phyloP scores from a whole-genome alignment of 1,140 invertebrate genomes.

The Ectropis grisescens region DNA sequence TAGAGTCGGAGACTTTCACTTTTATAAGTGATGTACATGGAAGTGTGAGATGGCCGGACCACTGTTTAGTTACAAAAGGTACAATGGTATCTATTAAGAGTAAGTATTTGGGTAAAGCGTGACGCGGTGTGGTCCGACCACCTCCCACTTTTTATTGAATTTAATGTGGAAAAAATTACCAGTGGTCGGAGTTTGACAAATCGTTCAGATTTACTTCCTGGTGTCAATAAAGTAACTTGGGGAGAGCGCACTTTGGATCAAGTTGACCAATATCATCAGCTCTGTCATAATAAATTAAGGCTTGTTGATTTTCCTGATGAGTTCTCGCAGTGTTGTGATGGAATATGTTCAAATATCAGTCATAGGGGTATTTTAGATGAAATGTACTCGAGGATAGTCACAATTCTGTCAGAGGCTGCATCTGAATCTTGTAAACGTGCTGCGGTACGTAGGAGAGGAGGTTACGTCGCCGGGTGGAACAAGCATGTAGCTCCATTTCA shows the following conservation, averaged over 20 bases:
- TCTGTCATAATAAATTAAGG: conserved; percentile 5
- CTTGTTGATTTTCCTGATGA: conserved; percentile 6
- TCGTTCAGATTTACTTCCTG: too few relatives aligned
- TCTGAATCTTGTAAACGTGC: neutral
- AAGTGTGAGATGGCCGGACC: conserved; percentile 5
- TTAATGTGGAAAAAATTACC: neutral
- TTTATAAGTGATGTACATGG: conserved; percentile 4
- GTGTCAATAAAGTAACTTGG: conserved; percentile 5
- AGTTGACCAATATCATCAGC: conserved; percentile 4
- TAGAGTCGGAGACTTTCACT: conserved; percentile 1
- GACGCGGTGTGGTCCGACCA: conserved; percentile 16
- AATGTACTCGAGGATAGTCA: conserved; percentile 4
- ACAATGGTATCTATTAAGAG: conserved; percentile 1
- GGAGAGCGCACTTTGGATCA: conserved; percentile 4
- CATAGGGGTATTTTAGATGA: conserved; percentile 7
- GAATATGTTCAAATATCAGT: conserved; percentile 2
- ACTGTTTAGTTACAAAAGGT: conserved; percentile 5
- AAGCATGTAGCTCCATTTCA: conserved; percentile 8
- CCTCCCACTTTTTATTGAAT: conserved; percentile 14
- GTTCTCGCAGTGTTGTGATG: conserved; percentile 6
- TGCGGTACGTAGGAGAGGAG: neutral
- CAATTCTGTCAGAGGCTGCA: conserved; percentile 2
- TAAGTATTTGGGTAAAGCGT: conserved; percentile 3
- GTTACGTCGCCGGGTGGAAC: conserved; percentile 5
- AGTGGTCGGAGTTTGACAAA: too few relatives aligned